Conservation (phyloP, 2,888 invertebrate species). For the Diarsia rubi region DNA sequence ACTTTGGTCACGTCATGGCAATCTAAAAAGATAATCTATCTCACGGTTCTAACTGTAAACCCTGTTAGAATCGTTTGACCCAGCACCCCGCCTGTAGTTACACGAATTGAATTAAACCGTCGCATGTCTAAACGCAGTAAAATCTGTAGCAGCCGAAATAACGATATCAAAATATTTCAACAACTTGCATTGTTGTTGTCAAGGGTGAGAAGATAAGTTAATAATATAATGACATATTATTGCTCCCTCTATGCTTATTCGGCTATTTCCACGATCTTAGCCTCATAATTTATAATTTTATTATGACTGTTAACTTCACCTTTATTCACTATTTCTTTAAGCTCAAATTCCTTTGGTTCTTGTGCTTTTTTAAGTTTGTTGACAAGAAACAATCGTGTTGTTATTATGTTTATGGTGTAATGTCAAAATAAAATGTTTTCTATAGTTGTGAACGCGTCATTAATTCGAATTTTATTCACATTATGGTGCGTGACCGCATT, state of each 20-base stretch:
- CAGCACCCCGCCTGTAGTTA: constrained; percentile 59
- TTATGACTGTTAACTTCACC: constrained; percentile 40
- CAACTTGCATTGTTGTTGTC: constrained; percentile 87
- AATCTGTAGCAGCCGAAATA: constrained; percentile 81
- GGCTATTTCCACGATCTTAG: constrained; percentile 79
- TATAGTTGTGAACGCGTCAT: constrained; percentile 82
- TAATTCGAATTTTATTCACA: constrained; percentile 87
- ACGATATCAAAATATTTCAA: constrained; percentile 89
- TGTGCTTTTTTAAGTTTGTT: constrained; percentile 59
- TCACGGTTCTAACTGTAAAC: constrained; percentile 78
- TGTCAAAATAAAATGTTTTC: constrained; percentile 88
- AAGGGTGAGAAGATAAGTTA: constrained; percentile 90
- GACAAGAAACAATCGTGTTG: constrained; percentile 80
- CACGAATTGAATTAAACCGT: constrained; percentile 87
- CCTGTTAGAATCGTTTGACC: constrained; percentile 53
- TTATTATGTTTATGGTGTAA: constrained; percentile 86
- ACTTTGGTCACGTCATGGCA: constrained; percentile 74
- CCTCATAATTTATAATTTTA: constrained; percentile 73
- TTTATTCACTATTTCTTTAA: constrained; percentile 45
- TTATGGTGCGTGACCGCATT: constrained; percentile 80
- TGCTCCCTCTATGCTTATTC: constrained; percentile 82
- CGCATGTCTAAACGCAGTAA: constrained; percentile 88
- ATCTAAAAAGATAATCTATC: constrained; percentile 83
- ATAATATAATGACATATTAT: constrained; percentile 90
- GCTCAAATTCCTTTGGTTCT: constrained; percentile 65